These are phyloP conservation scores for Mnemiopsis leidyi DNA, from an alignment of 37 sponge, comb jelly and placozoan species.

Conservation along the genomic window DNA sequence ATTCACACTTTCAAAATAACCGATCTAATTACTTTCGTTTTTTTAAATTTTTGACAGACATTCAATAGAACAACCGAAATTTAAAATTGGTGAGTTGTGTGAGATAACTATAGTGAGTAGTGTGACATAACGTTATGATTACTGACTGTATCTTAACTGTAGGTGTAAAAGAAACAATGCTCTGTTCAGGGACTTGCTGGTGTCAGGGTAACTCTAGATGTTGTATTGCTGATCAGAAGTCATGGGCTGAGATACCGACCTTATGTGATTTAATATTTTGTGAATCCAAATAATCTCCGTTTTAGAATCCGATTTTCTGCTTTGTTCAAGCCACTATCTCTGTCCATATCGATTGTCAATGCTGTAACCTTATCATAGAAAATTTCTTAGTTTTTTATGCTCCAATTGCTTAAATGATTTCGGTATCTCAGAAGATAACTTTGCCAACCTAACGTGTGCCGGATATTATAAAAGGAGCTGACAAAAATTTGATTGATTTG, in stretches of 20 bases:
- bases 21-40: too few species aligned
- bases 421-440: neutral
- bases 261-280: too few species aligned
- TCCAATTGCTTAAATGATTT: too few species aligned
- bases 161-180: neutral
- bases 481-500: neutral
- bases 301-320: too few species aligned
- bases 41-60: too few species aligned
- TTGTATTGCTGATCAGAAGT: neutral
- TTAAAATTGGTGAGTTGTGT: too few species aligned
- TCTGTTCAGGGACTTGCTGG: neutral
- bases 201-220: neutral
- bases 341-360: neutral
- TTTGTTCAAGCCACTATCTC: too few species aligned
- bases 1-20: too few species aligned
- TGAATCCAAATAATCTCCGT: too few species aligned
- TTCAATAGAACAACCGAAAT: too few species aligned
- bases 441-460: neutral
- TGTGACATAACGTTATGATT: neutral
- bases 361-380: too few species aligned
- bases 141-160: neutral
- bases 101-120: neutral
- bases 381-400: too few species aligned
- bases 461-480: neutral
- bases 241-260: neutral